Base-by-base conservation (phyloP, 2,113 vertebrate species). In the Panthera tigris region DNA sequence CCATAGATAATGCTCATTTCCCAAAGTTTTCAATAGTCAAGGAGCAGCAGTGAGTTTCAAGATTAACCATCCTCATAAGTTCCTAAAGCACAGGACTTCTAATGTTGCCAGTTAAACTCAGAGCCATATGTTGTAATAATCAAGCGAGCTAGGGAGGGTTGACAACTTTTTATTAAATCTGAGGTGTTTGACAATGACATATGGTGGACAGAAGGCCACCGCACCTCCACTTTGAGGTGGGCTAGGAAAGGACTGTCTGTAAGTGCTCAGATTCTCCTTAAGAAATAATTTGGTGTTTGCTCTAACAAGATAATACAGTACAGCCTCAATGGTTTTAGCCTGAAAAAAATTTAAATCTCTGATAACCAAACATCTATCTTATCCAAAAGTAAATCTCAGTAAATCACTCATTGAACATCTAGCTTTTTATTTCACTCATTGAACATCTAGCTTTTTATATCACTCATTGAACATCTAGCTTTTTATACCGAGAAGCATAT, bases 121-220 rank as follows among this genome's bases (percentile, higher is more conserved):
- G 91, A 94, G 91, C 84, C 90, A 27, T 97, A 76, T 97, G 97
- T 89, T 98, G 95, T 97, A 96, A 98, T 98, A 97, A 98, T 9
- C 93, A 89, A 89, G 87, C 87, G 55, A 85, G 39, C 88, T 87
- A 85, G 95, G 91, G 93, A 95, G 88, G 76, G 63, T 86, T 95
- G 95, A 97, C 95, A 98, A 68, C 88, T 97, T 91, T 76, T 97
- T 95, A 97, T 97, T 96, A 97, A 95, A 94, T 71, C 66, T 2
- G 84, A 96, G 50, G 76, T 69, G 52, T 31, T 55, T 25, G 19
- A n/a, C 61, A 93, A 74, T 93, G 88, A 89, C 97, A 95, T 90
- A 94, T 79, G 88, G 92, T 93, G 27, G 96, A 80, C 97, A 97
- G 96, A 97, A 97, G 92, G 96, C 50, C 73, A 27, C 45, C 23